Evolutionary conservation across 2,797 vertebrate species (phyloP), one percentile per base, ranked within the genome.

Genomic region (Gephyroberyx darwinii): DNA sequence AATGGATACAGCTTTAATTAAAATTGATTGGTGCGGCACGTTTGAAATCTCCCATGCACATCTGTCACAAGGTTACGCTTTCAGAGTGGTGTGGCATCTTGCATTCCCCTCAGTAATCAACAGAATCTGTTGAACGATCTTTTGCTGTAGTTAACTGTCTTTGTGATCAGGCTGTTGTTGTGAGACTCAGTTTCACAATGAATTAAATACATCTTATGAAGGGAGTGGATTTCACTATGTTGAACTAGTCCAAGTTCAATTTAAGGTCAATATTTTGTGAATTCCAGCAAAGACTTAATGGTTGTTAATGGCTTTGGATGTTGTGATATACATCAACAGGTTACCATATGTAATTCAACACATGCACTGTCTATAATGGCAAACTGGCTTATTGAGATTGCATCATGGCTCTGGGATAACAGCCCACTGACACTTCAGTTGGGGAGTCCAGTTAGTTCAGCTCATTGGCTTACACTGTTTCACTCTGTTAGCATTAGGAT

Each of bases 1-100:
- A 88, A 79, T 87, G 80, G 76, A 84, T 74, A 77, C 72, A 82
- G 82, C 81, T 87, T 84, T 89, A 89, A 90, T 88, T 88, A 78
- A 88, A 85, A 88, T 88, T 87, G 84, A 91, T 88, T 77, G 68
- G 62, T 73, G 74, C 65, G 74, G 77, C 71, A 37, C 30, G 56
- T 77, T 82, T 69, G 76, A 80, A 84, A 87, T 89, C 83, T 82
- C 19, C 52, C 54, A 55, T 75, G 62, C 71, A 60, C 84, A 85
- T 77, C 86, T 86, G 83, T 81, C 74, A 65, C 74, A 78, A 78
- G 80, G 83, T 84, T 85, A 72, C 53, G 78, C 52, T 82, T 84
- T 76, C 48, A 60, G 64, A 67, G 74, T 45, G 62, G 77, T 79
- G 14, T 70, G 74, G 69, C 62, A 45, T 53, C 65, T 78, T 63